A percentile compares a stretch with the other conserved stretches of the same genome.
phyloP scores from a whole-genome alignment of 1,140 invertebrate genomes.

The Steinernema feltiae region DNA sequence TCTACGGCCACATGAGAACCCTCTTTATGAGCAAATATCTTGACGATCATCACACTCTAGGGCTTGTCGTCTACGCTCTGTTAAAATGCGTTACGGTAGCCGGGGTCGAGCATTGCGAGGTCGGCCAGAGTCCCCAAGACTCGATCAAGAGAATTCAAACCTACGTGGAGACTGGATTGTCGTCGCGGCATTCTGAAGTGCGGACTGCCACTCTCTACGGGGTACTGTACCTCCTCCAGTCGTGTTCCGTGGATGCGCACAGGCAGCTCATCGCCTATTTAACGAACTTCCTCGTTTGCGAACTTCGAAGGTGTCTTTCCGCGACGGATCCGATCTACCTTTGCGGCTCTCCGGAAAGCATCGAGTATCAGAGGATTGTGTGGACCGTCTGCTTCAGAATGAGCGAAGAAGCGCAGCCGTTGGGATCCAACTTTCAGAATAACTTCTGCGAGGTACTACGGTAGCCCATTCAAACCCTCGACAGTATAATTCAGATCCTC shows the following conservation, averaged over 20 bases:
- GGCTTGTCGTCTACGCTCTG: conserved; percentile 42
- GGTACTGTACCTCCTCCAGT: conserved; percentile 48
- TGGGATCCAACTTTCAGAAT: conserved; percentile 26
- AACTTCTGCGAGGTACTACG: conserved; percentile 28
- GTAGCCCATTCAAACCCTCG: not conserved
- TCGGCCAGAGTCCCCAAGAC: conserved; percentile 18
- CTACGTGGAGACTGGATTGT: conserved; percentile 34
- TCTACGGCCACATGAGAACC: conserved; percentile 37
- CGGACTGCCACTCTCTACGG: conserved; percentile 40
- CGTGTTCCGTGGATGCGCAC: conserved; percentile 30
- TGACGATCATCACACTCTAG: conserved; percentile 37
- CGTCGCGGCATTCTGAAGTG: conserved; percentile 35
- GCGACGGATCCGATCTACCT: conserved; percentile 38
- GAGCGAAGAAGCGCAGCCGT: conserved; percentile 44
- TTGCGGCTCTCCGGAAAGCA: conserved; percentile 23
- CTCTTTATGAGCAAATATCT: conserved; percentile 24
- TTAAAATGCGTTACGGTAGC: conserved; percentile 45
- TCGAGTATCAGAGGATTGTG: conserved; percentile 46
- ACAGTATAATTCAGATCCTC: conserved; percentile 37
- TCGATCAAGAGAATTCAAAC: conserved; percentile 25
- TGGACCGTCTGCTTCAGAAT: conserved; percentile 45
- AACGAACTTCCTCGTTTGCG: conserved; percentile 39
- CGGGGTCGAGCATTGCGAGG: conserved; percentile 32
- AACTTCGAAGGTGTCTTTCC: conserved; percentile 27
- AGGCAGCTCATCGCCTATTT: conserved; percentile 19